Conservation (phyloP, 2,888 invertebrate genomes). For the Lithodes maja region DNA sequence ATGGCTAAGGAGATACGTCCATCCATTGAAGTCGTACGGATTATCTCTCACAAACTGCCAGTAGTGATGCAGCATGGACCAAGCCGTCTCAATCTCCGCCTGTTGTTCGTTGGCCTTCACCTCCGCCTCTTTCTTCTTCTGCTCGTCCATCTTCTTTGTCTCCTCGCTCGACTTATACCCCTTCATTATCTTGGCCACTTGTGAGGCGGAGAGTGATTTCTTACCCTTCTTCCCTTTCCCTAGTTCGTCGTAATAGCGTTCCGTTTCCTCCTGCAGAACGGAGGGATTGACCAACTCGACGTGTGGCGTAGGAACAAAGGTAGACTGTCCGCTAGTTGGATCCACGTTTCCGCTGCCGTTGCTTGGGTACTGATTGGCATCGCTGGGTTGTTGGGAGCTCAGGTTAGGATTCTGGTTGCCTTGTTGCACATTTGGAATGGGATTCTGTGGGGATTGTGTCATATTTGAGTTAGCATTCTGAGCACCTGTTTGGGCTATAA, state of each 20-base stretch:
- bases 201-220: slow-evolving; percentile 43
- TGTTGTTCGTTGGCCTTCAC: slow-evolving; percentile 49
- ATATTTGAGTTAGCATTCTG: not conserved
- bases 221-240: slow-evolving; percentile 29
- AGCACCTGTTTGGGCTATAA: not conserved
- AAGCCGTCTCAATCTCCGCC: slow-evolving; percentile 70
- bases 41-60: slow-evolving; percentile 73
- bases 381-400: not conserved
- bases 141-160: slow-evolving; percentile 56
- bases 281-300: slow-evolving; percentile 28
- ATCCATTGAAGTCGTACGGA: slow-evolving; percentile 73
- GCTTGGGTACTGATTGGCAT: not conserved
- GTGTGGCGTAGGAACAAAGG: slow-evolving; percentile 59
- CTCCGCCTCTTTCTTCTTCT: slow-evolving; percentile 52
- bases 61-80: slow-evolving; percentile 72
- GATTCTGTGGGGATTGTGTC: too few relatives aligned
- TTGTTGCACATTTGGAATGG: not conserved
- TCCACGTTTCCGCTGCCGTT: not conserved
- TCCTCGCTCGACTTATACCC: slow-evolving; percentile 28
- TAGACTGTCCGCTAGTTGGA: not conserved
- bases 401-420: not conserved
- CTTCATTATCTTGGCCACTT: slow-evolving; percentile 58
- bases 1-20: slow-evolving; percentile 73
- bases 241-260: slow-evolving; percentile 57
- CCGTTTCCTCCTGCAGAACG: slow-evolving; percentile 50